Conservation (phyloP, 2,888 invertebrate genomes). For the Protonemura montana region DNA sequence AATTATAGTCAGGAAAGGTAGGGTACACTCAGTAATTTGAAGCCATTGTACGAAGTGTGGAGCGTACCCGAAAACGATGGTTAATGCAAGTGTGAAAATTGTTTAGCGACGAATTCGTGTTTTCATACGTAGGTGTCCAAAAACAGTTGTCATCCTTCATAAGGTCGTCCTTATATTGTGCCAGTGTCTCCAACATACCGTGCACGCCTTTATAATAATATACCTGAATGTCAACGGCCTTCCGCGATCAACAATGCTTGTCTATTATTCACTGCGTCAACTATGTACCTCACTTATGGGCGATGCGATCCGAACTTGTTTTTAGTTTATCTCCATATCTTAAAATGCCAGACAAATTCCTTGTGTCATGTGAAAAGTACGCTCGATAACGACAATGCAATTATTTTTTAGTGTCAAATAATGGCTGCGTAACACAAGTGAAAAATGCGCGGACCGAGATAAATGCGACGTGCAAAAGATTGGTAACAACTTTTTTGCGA, state of each 20-base stretch:
- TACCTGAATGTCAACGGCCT: conserved; percentile 31
- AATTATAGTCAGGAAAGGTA: not conserved
- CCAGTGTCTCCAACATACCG: not conserved
- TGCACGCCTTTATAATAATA: not conserved
- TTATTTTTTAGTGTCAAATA: conserved; percentile 18
- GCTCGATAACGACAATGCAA: conserved; percentile 23
- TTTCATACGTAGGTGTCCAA: conserved; percentile 30
- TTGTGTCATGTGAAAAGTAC: not conserved
- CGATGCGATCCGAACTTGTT: conserved; percentile 27
- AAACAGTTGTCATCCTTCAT: conserved; percentile 41
- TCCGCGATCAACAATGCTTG: conserved; percentile 28
- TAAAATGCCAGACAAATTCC: conserved; percentile 34
- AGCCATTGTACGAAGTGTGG: not conserved
- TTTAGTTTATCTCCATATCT: conserved; percentile 29
- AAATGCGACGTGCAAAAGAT: not conserved
- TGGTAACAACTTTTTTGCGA: not conserved
- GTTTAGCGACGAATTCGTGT: not conserved
- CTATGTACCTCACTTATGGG: conserved; percentile 31
- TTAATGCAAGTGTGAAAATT: conserved; percentile 4
- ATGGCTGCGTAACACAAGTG: not conserved
- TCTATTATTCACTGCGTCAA: conserved; percentile 10
- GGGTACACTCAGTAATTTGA: not conserved
- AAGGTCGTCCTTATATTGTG: conserved; percentile 29
- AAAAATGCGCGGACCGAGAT: not conserved
- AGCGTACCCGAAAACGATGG: not conserved